Percentiles rank a stretch among this genome's conserved stretches.
phyloP scores from a whole-genome alignment of 2,113 vertebrate genomes.

The Rhinolophus ferrumequinum region DNA sequence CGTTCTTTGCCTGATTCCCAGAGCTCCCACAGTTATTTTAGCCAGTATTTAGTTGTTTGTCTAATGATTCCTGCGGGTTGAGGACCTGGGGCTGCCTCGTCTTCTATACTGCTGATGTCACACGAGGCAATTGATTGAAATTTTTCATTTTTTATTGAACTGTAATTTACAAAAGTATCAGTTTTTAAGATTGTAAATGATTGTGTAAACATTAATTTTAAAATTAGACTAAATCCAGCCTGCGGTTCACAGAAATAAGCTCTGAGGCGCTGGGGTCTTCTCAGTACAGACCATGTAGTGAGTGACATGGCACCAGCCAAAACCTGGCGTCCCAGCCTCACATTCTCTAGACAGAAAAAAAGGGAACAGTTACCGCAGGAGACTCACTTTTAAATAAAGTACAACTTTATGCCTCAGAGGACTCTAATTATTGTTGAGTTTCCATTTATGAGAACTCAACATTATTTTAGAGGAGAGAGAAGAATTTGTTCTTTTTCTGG shows the following conservation, averaged over 20 bases:
- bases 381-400: not conserved
- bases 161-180: not conserved
- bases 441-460: no score
- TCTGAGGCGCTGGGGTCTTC: no score
- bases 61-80: not conserved
- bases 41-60: not conserved
- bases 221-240: not conserved
- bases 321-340: not conserved
- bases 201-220: not conserved
- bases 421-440: not conserved
- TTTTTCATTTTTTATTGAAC: not conserved
- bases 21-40: not conserved
- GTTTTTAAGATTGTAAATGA: not conserved
- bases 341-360: not conserved
- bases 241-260: not conserved
- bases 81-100: not conserved
- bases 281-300: not conserved
- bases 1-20: not conserved
- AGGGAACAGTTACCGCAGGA: not conserved
- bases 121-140: not conserved
- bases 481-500: not conserved
- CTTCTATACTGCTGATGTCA: not conserved
- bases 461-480: not conserved
- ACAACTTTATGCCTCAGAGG: not conserved
- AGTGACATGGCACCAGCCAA: fast-evolving